Evolutionary conservation across 1,140 invertebrate genomes (phyloP).

Genomic region (Camponotus vicinus): DNA sequence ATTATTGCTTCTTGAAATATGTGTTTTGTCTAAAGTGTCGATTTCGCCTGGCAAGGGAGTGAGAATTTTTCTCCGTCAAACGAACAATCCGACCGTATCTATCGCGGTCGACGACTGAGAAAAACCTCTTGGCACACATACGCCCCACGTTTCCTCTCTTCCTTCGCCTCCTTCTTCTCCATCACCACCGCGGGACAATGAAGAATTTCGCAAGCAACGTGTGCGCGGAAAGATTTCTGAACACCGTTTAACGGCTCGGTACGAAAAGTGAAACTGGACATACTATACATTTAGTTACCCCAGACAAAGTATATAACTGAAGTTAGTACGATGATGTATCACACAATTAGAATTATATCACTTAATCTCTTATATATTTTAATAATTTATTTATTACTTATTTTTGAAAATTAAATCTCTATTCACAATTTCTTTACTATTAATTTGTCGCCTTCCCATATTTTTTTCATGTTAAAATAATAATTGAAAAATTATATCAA

Average conservation of each 20-base stretch:
- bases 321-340: conserved; percentile 6
- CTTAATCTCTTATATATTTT: not conserved
- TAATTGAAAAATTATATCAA: not conserved
- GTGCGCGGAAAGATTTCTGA: conserved; percentile 67
- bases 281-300: conserved; percentile 26
- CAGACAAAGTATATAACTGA: not conserved
- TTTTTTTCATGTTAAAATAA: not conserved
- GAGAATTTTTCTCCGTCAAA: conserved; percentile 53
- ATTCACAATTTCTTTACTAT: not conserved
- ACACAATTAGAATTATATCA: not conserved
- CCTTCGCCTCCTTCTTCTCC: conserved; percentile 9
- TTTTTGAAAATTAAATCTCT: no score
- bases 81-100: conserved; percentile 57
- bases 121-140: conserved; percentile 66
- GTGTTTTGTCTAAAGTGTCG: conserved; percentile 2
- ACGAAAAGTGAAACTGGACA: conserved; percentile 79
- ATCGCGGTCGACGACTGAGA: conserved; percentile 62
- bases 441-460: not conserved
- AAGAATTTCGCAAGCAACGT: conserved; percentile 72
- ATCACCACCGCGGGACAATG: conserved; percentile 67
- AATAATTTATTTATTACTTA: no score
- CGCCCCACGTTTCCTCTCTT: conserved; percentile 36
- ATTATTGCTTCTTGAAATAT: not conserved
- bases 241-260: conserved; percentile 70
- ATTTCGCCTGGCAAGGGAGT: conserved; percentile 31